These are phyloP conservation scores for Arion vulgaris DNA, from an alignment of 1,140 invertebrate species.

Conservation along the genomic window DNA sequence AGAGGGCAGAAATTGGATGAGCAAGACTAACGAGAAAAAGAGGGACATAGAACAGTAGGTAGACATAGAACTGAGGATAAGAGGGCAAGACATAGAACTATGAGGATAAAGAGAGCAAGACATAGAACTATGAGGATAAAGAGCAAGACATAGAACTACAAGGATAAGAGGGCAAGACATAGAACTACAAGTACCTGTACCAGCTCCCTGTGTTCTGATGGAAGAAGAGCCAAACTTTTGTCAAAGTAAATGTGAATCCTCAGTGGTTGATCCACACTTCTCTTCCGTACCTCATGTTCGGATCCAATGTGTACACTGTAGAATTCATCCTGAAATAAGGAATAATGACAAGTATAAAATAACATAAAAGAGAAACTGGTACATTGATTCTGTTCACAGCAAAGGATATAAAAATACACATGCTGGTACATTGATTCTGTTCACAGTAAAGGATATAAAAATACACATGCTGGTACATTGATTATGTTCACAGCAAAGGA, in stretches of 20 bases:
- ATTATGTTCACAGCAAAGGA: background rate
- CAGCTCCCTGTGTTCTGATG: constrained; percentile 84
- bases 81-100: background rate
- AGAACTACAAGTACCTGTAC: constrained; percentile 87
- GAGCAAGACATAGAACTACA: background rate
- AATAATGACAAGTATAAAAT: background rate
- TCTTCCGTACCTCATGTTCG: constrained; percentile 83
- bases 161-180: too few relatives aligned
- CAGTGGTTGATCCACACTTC: constrained; percentile 88
- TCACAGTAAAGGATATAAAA: background rate
- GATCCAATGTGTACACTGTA: constrained; percentile 87
- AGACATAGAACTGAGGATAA: background rate
- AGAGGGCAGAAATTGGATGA: too few relatives aligned
- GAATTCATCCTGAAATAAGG: constrained; percentile 78
- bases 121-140: background rate
- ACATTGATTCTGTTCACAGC: too few relatives aligned
- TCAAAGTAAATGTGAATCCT: constrained; percentile 93
- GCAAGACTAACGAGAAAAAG: too few relatives aligned
- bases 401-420: too few relatives aligned
- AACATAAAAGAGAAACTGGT: background rate
- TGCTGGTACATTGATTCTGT: background rate
- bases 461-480: background rate
- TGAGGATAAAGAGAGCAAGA: background rate
- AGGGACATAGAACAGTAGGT: background rate
- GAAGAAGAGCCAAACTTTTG: constrained; percentile 85